Evolutionary conservation across 35 echinoderm and acorn worm genomes (phyloP), one percentile per base, ranked within the genome.

Genomic region (Lytechinus pictus): DNA sequence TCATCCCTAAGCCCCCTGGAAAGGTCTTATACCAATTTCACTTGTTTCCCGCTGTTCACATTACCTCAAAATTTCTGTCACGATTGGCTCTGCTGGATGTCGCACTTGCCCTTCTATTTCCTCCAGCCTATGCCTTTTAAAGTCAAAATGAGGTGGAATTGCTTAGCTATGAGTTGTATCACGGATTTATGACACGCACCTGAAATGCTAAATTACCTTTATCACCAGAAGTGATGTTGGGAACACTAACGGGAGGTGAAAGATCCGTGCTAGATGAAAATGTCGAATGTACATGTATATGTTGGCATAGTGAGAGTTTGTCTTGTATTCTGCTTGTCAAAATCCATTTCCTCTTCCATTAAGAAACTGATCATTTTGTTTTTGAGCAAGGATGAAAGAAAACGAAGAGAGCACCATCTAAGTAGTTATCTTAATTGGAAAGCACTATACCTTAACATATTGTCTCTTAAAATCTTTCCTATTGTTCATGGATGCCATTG

Each of bases 41-140:
- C 92, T 93, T 10, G 54, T 57, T 28, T 57, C 92, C 92, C 92
- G 92, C 94, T 95, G 94, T 95, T 95, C 72, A 87, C 44, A 87
- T 95, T 56, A 87, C 88, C 88, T 52, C 29, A 90, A 90, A 90
- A 90, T 90, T 90, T 90, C 88, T 33, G 88, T 52, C 88, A 54
- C 52, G 88, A 90, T 90, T 90, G 88, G 88, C 88, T 90, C 88
- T 44, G 88, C 52, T 52, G 88, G 88, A 44, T 44, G 88, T 90
- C 88, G 66, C 66, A 79, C 66, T 79, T 79, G 66, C 66, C 66
- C n/a, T 79, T 90, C 88, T 33, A 90, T 10, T 54, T 90, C 52
- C 88, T 90, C 52, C 11, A 52, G 66, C 66, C 16, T 79, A 19
- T 79, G 19, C 66, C 66, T 79, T 79, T 79, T 24, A 79, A 79